Evolutionary conservation across 2,797 vertebrate species (phyloP), one percentile per base, ranked within the genome.

Genomic region (Hypotaenidia okinawae): DNA sequence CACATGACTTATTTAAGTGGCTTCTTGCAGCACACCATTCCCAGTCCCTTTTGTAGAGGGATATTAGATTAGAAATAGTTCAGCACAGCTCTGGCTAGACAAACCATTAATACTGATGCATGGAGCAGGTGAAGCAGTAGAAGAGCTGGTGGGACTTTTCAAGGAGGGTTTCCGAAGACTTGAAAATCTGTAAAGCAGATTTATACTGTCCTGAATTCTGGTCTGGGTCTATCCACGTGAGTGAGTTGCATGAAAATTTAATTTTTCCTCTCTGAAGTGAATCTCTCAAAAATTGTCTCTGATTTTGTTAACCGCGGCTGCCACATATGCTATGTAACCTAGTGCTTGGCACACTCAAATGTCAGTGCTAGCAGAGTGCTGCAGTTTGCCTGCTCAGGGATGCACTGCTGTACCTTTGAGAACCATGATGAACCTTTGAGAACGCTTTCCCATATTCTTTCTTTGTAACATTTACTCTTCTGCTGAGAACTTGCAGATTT

Each of bases 151-250:
- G 55, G 22, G 21, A 79, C 16, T n/a, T 8, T 81, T 73, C 66
- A 73, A 57, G 30, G 28, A 78, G 5, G 13, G 7, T 41, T 55
- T 84, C 23, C 14, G 49, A 79, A 67, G 22, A 63, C 27, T 28
- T 61, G 66, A 61, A 86, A 78, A 86, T 35, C 32, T 78, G 21
- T 52, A 66, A 72, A 86, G 37, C 18, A 11, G 5, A 7, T 86
- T 78, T 51, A 33, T 9, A 8, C 7, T 2, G 10, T 55, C 45
- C 43, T n/a, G 32, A 84, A 55, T 55, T 61, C 30, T 67, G 63
- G 10, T 8, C 9, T 37, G 35, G 49, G 30, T 72, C 45, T 77
- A 39, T 18, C 24, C 8, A 13, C 0, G 1, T 11, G 13, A 0
- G 27, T 7, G n/a, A 61, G 5, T 23, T 58, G 32, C 6, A 23